Percentiles rank a stretch among this genome's conserved stretches.
These are phyloP conservation scores for Tiliacea aurago DNA, from an alignment of 2,888 invertebrate genomes.

Conservation along the genomic window DNA sequence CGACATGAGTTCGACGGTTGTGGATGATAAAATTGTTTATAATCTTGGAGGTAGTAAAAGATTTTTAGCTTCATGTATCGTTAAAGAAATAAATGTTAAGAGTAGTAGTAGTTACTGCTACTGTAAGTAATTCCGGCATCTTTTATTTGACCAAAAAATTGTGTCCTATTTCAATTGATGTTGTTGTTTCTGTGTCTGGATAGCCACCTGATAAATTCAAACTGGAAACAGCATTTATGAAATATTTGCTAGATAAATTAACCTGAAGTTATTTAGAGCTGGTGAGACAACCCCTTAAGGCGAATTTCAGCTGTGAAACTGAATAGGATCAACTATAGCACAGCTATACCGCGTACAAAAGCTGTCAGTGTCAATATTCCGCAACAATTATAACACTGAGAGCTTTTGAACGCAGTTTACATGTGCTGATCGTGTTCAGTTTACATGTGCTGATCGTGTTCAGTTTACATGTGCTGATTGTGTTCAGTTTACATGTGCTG, in stretches of 20 bases:
- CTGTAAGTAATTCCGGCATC: too few relatives aligned
- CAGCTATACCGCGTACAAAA: too few relatives aligned
- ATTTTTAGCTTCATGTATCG: background rate
- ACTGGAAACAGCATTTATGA: background rate
- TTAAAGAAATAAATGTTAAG: background rate
- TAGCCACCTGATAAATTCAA: too few relatives aligned
- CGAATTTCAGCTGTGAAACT: too few relatives aligned
- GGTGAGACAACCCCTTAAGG: background rate
- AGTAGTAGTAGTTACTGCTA: background rate
- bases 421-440: too few relatives aligned
- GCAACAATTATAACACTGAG: too few relatives aligned
- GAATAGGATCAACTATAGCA: too few relatives aligned
- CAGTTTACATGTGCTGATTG: too few relatives aligned
- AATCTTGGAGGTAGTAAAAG: conserved; percentile 26
- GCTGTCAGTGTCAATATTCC: too few relatives aligned
- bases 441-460: too few relatives aligned
- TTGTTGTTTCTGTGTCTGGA: background rate
- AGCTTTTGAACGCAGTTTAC: too few relatives aligned
- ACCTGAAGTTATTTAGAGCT: background rate
- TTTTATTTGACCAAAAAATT: background rate
- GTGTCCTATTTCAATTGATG: background rate
- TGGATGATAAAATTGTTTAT: conserved; percentile 42
- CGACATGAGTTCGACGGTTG: conserved; percentile 38
- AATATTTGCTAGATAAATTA: background rate
- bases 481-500: too few relatives aligned